Conservation (phyloP, 2,113 vertebrate species). For the Calyptommatus sinebrachiatus region DNA sequence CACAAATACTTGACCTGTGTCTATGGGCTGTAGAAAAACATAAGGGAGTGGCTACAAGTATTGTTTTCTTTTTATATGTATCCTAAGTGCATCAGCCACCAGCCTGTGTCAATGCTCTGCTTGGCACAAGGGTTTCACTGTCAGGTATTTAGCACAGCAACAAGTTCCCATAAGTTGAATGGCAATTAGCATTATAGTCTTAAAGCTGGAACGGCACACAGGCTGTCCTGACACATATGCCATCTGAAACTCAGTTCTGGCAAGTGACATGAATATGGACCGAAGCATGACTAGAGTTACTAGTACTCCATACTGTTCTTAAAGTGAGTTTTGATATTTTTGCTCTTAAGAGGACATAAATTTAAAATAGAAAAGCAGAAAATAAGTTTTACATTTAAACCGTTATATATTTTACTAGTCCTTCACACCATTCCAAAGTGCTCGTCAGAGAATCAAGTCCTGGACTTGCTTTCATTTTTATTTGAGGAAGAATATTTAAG, state of each 20-base stretch:
- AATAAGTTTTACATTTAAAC: no score
- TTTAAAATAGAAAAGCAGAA: no score
- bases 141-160: constrained; percentile 38
- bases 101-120: constrained; percentile 20
- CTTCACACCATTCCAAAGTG: no score
- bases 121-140: constrained; percentile 46
- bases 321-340: background rate
- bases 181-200: constrained; percentile 45
- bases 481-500: no score
- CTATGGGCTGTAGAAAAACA: background rate
- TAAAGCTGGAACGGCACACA: constrained; percentile 29
- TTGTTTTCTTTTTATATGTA: constrained; percentile 12
- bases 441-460: no score
- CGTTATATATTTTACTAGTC: no score
- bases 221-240: background rate
- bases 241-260: background rate
- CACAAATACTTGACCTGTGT: background rate
- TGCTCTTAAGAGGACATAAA: background rate
- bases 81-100: constrained; percentile 33
- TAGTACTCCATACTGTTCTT: background rate
- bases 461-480: no score
- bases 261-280: background rate
- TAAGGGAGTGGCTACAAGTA: constrained; percentile 3
- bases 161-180: constrained; percentile 38
- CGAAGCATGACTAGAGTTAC: background rate